Base-by-base conservation (phyloP, 2,113 vertebrate species). In the Anseranas semipalmata region DNA sequence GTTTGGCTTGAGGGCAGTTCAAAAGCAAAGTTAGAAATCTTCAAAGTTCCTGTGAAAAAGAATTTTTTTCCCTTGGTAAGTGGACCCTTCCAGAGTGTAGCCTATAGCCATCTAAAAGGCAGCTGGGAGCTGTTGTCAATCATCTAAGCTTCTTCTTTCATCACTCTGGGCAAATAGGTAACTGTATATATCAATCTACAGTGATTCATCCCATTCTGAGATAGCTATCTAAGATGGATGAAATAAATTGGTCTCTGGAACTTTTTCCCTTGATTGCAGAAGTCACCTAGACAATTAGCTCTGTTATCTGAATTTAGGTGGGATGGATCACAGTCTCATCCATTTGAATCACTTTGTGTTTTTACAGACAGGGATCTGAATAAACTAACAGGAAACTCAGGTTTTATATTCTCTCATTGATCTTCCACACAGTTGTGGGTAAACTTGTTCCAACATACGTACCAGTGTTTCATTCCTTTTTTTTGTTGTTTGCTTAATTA, bases 261-360 rank as follows among this genome's bases (percentile, higher is more conserved):
- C 30, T 25, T 9, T 74, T 73, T 68, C 71, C 18, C 22, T 70
- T 66, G 48, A 30, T 33, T 73, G 37, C 28, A 77, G 50, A 63
- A 33, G 13, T 30, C 13, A 28, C 7, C 9, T 37, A 45, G 22
- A 35, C 10, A 48, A 76, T 25, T 46, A 70, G 2, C 8, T 62
- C 22, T 52, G 15, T 12, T 45, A 55, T 19, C 13, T 71, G 32
- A 72, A 70, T 5, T 70, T 56, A 35, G 17, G 3, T 46, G 65
- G 7, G 27, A 25, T 46, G 45, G 11, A 41, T 33, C 30, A 76
- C 24, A 30, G 1, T 12, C 2, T 85, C 58, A 65, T 8, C 5
- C 18, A 9, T 52, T 50, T 28, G 14, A 73, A 83, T 28, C 0
- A 0, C 2, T 25, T 52, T 58, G 2, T 39, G 3, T 32, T 92